Percentiles rank a stretch among this genome's conserved stretches.
Conservation (phyloP, 2,797 vertebrate genomes). For the Epinephelus coioides region DNA sequence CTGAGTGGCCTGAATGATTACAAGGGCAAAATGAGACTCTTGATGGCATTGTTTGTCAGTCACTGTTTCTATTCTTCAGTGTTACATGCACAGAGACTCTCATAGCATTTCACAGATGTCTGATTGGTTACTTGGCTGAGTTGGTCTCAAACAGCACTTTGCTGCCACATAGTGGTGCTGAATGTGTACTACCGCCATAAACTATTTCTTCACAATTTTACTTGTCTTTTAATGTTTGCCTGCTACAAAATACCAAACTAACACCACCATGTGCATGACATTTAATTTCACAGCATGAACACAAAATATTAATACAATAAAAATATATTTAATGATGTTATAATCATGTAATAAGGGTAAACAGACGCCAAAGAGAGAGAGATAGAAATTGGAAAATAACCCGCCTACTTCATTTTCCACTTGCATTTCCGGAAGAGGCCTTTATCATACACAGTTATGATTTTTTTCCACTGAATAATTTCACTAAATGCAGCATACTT, state of each 20-base stretch:
- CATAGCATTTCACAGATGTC: slow-evolving; percentile 5
- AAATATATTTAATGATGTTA: not conserved
- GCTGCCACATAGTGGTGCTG: slow-evolving; percentile 75
- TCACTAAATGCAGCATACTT: not conserved
- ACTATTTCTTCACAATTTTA: slow-evolving; percentile 25
- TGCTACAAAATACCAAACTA: not conserved
- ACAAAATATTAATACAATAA: not conserved
- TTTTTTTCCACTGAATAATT: not conserved
- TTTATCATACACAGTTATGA: slow-evolving; percentile 3
- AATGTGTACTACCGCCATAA: slow-evolving; percentile 11
- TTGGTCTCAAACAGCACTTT: slow-evolving; percentile 35
- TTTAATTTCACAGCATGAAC: not conserved
- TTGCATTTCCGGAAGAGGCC: slow-evolving; percentile 26
- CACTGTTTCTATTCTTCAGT: no score
- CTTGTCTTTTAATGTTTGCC: slow-evolving; percentile 8
- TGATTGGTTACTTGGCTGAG: slow-evolving; percentile 19
- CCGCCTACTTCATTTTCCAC: slow-evolving; percentile 10
- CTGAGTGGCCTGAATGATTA: not conserved
- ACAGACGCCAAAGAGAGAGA: slow-evolving; percentile 4
- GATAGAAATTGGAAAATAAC: slow-evolving; percentile 13
- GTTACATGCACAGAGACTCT: not conserved
- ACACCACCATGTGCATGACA: not conserved
- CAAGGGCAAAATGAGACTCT: not conserved
- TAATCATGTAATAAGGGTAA: not conserved
- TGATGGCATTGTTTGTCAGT: not conserved